Evolutionary conservation across 2,888 invertebrate species (phyloP).

Genomic region (Limnephilus marmoratus): DNA sequence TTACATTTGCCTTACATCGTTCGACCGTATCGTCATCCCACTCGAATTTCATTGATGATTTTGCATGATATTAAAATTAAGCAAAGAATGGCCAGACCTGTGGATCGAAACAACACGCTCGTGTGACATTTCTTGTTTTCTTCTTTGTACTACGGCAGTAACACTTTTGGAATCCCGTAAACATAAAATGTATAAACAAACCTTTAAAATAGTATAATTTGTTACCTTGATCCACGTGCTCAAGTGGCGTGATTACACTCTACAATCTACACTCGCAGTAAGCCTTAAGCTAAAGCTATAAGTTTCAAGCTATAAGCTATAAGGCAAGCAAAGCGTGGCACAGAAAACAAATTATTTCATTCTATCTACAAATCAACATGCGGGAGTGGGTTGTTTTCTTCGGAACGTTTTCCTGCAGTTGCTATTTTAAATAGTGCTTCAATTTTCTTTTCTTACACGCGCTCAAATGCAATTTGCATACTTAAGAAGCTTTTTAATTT

Average conservation of each 20-base stretch:
- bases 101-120: no score
- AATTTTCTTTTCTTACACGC: not conserved
- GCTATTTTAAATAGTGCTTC: not conserved
- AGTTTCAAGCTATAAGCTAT: not conserved
- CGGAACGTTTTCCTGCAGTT: not conserved
- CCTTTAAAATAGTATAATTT: not conserved
- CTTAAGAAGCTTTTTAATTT: not conserved
- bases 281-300: not conserved
- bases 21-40: no score
- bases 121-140: no score
- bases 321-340: not conserved
- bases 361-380: not conserved
- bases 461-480: conserved; percentile 9
- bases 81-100: no score
- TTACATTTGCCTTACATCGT: no score
- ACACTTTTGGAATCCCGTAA: no score
- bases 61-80: no score
- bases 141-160: no score
- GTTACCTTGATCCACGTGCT: not conserved
- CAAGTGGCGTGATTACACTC: not conserved
- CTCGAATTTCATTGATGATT: no score
- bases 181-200: not conserved
- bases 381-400: not conserved
- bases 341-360: not conserved
- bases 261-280: not conserved